Percentiles rank a stretch among this genome's conserved stretches.
Conservation (phyloP, 2,888 invertebrate genomes). For the Odontocerum albicorne region DNA sequence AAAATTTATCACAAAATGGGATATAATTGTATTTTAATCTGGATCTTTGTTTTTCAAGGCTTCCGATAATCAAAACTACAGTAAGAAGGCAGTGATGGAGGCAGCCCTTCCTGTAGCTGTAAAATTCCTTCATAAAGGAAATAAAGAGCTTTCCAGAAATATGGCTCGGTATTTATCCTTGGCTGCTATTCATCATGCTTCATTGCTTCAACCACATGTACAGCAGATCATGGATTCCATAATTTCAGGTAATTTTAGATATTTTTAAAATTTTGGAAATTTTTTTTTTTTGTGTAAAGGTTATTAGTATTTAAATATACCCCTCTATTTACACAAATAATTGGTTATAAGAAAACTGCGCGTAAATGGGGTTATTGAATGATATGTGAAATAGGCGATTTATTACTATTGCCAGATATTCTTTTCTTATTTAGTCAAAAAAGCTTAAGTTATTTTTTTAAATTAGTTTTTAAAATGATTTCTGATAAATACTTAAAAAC, state of each 20-base stretch:
- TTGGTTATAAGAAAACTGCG: not conserved
- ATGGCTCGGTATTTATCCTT: slow-evolving; percentile 90
- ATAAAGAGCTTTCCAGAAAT: slow-evolving; percentile 85
- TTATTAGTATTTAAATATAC: not conserved
- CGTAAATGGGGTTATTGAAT: not conserved
- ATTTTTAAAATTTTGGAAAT: not conserved
- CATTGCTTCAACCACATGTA: slow-evolving; percentile 82
- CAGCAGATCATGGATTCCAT: slow-evolving; percentile 90
- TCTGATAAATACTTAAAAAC: too few species aligned
- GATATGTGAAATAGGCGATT: not conserved
- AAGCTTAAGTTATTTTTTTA: too few species aligned
- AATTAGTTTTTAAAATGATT: too few species aligned
- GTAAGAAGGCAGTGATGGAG: slow-evolving; percentile 72
- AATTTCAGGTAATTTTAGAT: slow-evolving; percentile 66
- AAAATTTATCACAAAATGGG: too few species aligned
- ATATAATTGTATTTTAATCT: too few species aligned
- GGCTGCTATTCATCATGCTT: slow-evolving; percentile 89
- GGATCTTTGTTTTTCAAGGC: slow-evolving; percentile 49
- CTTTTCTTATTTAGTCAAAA: too few species aligned
- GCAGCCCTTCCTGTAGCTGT: slow-evolving; percentile 87
- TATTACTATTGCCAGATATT: too few species aligned
- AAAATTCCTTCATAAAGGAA: slow-evolving; percentile 87
- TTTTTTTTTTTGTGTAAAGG: not conserved
- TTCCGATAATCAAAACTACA: slow-evolving; percentile 59
- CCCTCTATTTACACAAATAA: not conserved